These are phyloP conservation scores for Volucella zonaria DNA, from an alignment of 2,888 invertebrate species.

Conservation along the genomic window DNA sequence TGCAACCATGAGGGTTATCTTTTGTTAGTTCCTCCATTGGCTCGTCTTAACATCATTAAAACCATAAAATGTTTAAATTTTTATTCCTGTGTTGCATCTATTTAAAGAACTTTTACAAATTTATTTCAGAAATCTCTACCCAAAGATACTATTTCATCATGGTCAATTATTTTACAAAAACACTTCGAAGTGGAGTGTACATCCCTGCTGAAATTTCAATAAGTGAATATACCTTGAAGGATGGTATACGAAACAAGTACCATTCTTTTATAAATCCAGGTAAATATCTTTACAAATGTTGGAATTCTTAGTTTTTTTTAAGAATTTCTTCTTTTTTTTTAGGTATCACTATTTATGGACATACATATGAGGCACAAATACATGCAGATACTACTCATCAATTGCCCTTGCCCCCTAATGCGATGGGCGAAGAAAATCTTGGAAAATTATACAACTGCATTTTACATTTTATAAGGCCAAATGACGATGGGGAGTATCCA, in stretches of 20 bases:
- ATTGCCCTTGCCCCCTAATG: conserved; percentile 82
- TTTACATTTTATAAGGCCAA: conserved; percentile 80
- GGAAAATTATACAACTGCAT: conserved; percentile 81
- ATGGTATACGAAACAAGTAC: conserved; percentile 82
- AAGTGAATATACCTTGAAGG: conserved; percentile 82
- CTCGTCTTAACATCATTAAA: too few relatives aligned
- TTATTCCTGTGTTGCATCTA: too few relatives aligned
- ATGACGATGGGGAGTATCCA: conserved; percentile 77
- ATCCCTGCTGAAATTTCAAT: conserved; percentile 84
- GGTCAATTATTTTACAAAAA: conserved; percentile 80
- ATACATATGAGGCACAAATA: conserved; percentile 81
- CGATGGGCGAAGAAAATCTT: conserved; percentile 78
- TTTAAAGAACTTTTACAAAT: background rate
- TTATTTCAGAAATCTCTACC: conserved; percentile 77
- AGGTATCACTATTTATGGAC: conserved; percentile 82
- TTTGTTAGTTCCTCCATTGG: too few relatives aligned
- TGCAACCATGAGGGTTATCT: too few relatives aligned
- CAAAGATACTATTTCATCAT: conserved; percentile 78
- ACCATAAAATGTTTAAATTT: too few relatives aligned
- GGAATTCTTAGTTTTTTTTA: background rate
- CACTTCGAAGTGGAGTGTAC: conserved; percentile 77
- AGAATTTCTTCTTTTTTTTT: background rate
- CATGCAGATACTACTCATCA: conserved; percentile 83
- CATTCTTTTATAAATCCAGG: conserved; percentile 82
- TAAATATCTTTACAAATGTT: conserved; percentile 74